A percentile compares a stretch with the other conserved stretches of the same genome.
Conservation (phyloP, 2,113 vertebrate genomes). For the Oncorhynchus mykiss region DNA sequence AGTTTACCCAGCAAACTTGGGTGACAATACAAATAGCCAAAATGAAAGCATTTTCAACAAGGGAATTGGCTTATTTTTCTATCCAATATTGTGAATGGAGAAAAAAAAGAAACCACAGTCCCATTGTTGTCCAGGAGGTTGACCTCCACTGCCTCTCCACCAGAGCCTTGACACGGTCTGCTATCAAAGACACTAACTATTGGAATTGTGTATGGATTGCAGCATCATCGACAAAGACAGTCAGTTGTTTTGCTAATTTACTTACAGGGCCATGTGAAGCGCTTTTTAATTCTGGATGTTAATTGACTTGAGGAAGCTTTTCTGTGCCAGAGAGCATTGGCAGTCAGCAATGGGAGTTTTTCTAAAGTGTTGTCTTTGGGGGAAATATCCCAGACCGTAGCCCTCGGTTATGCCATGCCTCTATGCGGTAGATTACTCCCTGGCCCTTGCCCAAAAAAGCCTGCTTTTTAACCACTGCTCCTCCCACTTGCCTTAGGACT, state of each 20-base stretch:
- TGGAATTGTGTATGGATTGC: slow-evolving; percentile 12
- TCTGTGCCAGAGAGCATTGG: slow-evolving; percentile 61
- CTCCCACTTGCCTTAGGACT: slow-evolving; percentile 74
- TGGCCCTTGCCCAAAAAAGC: slow-evolving; percentile 71
- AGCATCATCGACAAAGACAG: slow-evolving; percentile 39
- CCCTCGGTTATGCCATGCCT: slow-evolving; percentile 61
- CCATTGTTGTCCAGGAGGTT: not conserved
- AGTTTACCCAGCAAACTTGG: slow-evolving; percentile 67
- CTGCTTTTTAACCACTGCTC: slow-evolving; percentile 80
- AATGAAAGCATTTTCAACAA: slow-evolving; percentile 64
- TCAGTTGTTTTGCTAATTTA: slow-evolving; percentile 63
- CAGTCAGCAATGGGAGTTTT: slow-evolving; percentile 55
- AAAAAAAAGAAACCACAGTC: slow-evolving; percentile 23
- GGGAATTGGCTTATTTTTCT: slow-evolving; percentile 72
- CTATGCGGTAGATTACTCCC: slow-evolving; percentile 72
- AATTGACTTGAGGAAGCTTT: slow-evolving; percentile 62
- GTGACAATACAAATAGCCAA: slow-evolving; percentile 75
- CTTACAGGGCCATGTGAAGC: slow-evolving; percentile 60
- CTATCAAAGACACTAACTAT: not conserved
- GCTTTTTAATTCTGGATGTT: slow-evolving; percentile 69
- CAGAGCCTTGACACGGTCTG: not conserved
- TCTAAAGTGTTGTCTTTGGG: slow-evolving; percentile 44
- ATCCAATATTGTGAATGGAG: slow-evolving; percentile 51
- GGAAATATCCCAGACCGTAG: slow-evolving; percentile 58
- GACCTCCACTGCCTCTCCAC: slow-evolving; percentile 21